Conservation (phyloP, 2,113 vertebrate genomes). For the Eudyptes chrysolophus region DNA sequence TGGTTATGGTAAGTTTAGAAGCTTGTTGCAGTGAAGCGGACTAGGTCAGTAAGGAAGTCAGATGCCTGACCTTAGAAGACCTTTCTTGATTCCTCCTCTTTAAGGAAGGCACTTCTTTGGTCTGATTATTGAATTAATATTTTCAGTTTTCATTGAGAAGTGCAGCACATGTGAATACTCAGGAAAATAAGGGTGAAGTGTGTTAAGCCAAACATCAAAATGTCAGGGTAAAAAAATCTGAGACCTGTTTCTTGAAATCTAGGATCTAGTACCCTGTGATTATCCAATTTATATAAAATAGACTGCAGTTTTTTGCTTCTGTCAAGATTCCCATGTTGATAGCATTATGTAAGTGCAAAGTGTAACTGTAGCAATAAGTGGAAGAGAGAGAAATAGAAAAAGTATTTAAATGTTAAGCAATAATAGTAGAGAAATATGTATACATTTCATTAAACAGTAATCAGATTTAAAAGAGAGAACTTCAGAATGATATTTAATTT, state of each 20-base stretch:
- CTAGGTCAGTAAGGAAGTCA: background rate
- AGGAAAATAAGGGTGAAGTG: background rate
- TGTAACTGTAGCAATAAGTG: background rate
- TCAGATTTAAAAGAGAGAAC: background rate
- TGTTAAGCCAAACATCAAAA: background rate
- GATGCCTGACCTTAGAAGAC: background rate
- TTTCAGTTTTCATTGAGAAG: background rate
- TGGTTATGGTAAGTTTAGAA: background rate
- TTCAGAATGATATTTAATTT: constrained; percentile 25
- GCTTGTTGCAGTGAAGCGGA: background rate
- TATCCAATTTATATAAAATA: background rate
- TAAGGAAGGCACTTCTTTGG: background rate
- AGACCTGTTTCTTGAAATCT: background rate
- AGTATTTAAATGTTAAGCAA: background rate
- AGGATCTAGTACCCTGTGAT: background rate
- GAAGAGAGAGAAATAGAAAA: background rate
- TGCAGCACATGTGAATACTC: background rate
- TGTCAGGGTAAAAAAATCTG: background rate
- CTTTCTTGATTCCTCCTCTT: background rate
- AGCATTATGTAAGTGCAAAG: background rate
- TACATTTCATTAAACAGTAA: constrained; percentile 26
- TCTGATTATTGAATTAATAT: background rate
- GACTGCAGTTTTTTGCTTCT: background rate
- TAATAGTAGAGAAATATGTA: background rate
- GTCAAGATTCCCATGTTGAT: background rate